A percentile compares a stretch with the other conserved stretches of the same genome.
phyloP scores from a whole-genome alignment of 2,797 vertebrate species.

The Gephyroberyx darwinii region DNA sequence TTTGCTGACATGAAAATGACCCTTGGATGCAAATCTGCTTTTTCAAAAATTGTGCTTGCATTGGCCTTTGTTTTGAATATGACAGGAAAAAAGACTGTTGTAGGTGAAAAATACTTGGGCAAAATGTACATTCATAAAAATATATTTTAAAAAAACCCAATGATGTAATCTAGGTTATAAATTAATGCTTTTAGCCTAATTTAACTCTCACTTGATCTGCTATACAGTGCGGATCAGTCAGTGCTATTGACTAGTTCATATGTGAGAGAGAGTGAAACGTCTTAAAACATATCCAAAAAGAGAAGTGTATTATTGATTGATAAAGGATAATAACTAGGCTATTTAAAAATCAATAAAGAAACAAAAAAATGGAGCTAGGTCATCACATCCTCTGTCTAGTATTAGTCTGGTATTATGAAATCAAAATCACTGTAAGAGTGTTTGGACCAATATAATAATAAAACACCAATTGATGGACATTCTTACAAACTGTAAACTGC shows the following conservation, averaged over 20 bases:
- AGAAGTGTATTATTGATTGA: conserved; percentile 39
- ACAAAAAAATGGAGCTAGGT: conserved; percentile 2
- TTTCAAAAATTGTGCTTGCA: too few species aligned
- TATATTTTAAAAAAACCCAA: neutral
- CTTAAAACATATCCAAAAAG: conserved; percentile 1
- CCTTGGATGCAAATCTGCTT: too few species aligned
- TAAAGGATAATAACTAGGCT: conserved; percentile 10
- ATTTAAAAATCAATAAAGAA: conserved; percentile 45
- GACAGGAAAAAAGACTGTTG: too few species aligned
- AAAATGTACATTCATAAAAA: neutral
- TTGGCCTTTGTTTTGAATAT: too few species aligned
- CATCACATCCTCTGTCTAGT: neutral
- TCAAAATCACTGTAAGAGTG: neutral
- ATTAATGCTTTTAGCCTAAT: conserved; percentile 18
- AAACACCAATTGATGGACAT: neutral
- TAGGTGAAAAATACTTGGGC: too few species aligned
- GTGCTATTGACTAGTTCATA: conserved; percentile 8
- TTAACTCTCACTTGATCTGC: conserved; percentile 12
- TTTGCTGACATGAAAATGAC: neutral
- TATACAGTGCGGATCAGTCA: conserved; percentile 22
- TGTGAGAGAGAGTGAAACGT: conserved; percentile 9
- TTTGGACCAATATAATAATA: neutral
- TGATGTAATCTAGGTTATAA: neutral
- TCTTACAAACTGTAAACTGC: neutral
- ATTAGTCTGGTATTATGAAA: neutral